These are phyloP conservation scores for Alectura lathami DNA, from an alignment of 2,113 vertebrate genomes.

Conservation along the genomic window DNA sequence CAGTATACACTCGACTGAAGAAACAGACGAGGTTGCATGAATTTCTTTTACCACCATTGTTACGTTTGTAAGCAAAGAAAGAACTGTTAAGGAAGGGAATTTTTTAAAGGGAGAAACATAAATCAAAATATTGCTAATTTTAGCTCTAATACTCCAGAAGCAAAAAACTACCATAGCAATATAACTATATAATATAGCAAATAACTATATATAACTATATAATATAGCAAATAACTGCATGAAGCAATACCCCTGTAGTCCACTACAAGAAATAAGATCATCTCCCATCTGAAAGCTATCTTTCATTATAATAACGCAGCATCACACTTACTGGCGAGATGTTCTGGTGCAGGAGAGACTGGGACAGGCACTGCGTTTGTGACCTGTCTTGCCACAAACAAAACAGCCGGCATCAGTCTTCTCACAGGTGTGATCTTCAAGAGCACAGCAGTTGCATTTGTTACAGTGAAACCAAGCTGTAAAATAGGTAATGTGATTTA, in stretches of 20 bases:
- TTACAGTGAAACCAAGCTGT: constrained; percentile 92
- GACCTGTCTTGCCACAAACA: constrained; percentile 81
- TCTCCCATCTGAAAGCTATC: background rate
- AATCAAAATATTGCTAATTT: background rate
- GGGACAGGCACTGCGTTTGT: constrained; percentile 87
- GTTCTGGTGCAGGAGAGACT: background rate
- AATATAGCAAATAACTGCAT: too few relatives aligned
- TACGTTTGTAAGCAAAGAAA: background rate
- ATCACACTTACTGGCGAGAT: constrained; percentile 67
- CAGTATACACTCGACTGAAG: background rate
- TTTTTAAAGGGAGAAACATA: background rate
- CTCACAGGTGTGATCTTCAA: constrained; percentile 82
- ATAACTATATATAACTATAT: too few relatives aligned
- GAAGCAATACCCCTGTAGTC: background rate
- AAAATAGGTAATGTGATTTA: background rate
- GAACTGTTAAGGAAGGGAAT: background rate
- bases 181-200: too few relatives aligned
- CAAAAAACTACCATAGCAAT: too few relatives aligned
- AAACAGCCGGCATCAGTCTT: constrained; percentile 79
- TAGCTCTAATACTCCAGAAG: background rate
- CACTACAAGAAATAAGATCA: background rate
- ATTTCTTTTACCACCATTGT: background rate
- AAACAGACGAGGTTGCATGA: background rate
- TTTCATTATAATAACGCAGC: background rate
- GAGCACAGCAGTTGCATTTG: constrained; percentile 81